Evolutionary conservation across 2,797 vertebrate species (phyloP).

Genomic region (Ispidina lecontei): DNA sequence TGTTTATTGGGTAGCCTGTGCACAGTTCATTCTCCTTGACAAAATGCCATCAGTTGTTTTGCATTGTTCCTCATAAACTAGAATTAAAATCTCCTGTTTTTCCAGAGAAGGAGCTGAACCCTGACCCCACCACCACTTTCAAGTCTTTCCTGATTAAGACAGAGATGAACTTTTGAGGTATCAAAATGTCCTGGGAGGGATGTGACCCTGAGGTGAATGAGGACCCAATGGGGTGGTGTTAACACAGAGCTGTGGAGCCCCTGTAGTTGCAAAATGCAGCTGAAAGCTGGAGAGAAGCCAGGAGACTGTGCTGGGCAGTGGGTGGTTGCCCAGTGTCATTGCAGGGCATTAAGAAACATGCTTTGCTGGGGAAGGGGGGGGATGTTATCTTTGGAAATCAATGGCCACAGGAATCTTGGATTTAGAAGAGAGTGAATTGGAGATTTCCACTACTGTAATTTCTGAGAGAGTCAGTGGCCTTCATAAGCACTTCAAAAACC

Average conservation of each 20-base stretch:
- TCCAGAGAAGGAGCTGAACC: background rate
- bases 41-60: background rate
- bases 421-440: background rate
- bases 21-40: background rate
- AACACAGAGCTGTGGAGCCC: background rate
- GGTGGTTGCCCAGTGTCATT: background rate
- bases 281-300: background rate
- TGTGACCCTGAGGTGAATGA: background rate
- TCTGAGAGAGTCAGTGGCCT: background rate
- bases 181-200: background rate
- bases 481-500: background rate
- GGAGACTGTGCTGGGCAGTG: background rate
- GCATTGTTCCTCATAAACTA: background rate
- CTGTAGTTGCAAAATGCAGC: background rate
- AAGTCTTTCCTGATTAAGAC: background rate
- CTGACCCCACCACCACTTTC: background rate
- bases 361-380: background rate
- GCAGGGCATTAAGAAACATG: background rate
- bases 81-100: slow-evolving; percentile 1
- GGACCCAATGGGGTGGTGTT: background rate
- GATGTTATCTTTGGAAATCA: background rate
- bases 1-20: background rate
- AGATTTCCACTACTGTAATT: background rate
- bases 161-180: slow-evolving; percentile 6
- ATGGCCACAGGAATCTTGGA: background rate